Base-by-base conservation (phyloP, 1,140 invertebrate genomes). In the Lordiphosa stackelbergi region DNA sequence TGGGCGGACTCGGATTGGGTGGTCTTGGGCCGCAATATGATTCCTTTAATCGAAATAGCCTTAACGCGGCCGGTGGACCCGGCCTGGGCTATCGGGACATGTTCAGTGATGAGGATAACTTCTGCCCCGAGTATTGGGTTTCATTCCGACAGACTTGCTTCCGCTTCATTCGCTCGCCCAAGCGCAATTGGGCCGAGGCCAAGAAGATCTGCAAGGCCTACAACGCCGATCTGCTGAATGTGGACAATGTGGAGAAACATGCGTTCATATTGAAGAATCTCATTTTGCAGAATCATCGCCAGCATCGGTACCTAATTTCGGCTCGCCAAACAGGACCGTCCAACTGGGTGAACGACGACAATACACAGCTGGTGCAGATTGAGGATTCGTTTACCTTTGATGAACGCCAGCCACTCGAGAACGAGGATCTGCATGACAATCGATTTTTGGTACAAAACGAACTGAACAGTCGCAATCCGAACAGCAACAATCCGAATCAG, bases 271-370 rank as follows among this genome's bases (percentile, higher is more conserved):
- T 95, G 1, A 90, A 94, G 59, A 92, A 95, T 71, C 88, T 98
- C 5, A 91, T 93, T 68, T 89, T 91, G 73, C 90, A 94, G 66
- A 95, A 97, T 89, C 95, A 95, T 16, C 93, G 96, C 60, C 94
- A 95, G 85, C 90, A 93, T 45, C 90, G 91, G n/a, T 98, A 96
- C 94, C 97, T 95, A 66, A 93, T 94, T 19, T 94, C 94, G 13
- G 92, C 92, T 2, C 91, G 91, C 40, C 93, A 95, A 79, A 91
- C 92, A 43, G 91, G 91, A 1, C 92, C 92, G 4, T 93, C 93
- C 41, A 92, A 91, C 58, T 97, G 95, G 95, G 88, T 92, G 0
- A 97, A 97, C 88, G 94, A 95, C n/a, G 95, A 97, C 89, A 92
- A 91, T 16, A 91, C 92, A 7, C 92, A 93, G 51, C 87, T 97